Evolutionary conservation across 1,140 invertebrate species (phyloP).

Genomic region (Drosophila rufa): DNA sequence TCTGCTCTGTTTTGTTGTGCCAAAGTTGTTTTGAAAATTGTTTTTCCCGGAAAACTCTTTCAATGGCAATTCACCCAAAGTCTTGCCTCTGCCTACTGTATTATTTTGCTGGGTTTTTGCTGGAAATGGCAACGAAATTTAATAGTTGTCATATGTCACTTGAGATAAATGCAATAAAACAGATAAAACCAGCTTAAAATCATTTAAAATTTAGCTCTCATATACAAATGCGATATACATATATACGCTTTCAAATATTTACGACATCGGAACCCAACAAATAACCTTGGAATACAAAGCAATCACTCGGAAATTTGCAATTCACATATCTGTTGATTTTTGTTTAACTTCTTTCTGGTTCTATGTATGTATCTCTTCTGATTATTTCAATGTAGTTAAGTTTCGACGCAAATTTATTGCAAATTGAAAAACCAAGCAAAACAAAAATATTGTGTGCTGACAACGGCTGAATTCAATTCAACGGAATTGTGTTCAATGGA

Average conservation of each 20-base stretch:
- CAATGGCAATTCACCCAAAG: constrained; percentile 18
- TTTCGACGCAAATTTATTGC: constrained; percentile 58
- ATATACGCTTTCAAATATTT: constrained; percentile 10
- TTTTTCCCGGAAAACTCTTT: constrained; percentile 53
- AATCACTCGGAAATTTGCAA: constrained; percentile 50
- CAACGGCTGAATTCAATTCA: constrained; percentile 61
- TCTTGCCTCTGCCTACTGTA: constrained; percentile 12
- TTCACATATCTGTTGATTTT: constrained; percentile 36
- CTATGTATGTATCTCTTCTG: constrained; percentile 15
- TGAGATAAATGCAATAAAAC: not conserved
- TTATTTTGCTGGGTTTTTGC: constrained; percentile 15
- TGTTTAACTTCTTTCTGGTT: constrained; percentile 9
- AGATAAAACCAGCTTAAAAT: not conserved
- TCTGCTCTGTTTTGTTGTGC: constrained; percentile 44
- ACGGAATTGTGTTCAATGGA: constrained; percentile 45
- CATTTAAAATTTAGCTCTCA: not conserved
- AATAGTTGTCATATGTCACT: not conserved
- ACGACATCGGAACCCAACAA: not conserved
- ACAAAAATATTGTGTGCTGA: constrained; percentile 40
- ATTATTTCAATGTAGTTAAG: constrained; percentile 41
- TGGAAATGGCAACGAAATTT: constrained; percentile 14
- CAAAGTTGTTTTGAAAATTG: constrained; percentile 69
- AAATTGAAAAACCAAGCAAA: constrained; percentile 56
- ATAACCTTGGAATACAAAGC: constrained; percentile 37
- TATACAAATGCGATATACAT: not conserved